Percentiles rank a stretch among this genome's conserved stretches.
Evolutionary conservation across 1,140 invertebrate species (phyloP).

Genomic region (Drosophila asahinai): DNA sequence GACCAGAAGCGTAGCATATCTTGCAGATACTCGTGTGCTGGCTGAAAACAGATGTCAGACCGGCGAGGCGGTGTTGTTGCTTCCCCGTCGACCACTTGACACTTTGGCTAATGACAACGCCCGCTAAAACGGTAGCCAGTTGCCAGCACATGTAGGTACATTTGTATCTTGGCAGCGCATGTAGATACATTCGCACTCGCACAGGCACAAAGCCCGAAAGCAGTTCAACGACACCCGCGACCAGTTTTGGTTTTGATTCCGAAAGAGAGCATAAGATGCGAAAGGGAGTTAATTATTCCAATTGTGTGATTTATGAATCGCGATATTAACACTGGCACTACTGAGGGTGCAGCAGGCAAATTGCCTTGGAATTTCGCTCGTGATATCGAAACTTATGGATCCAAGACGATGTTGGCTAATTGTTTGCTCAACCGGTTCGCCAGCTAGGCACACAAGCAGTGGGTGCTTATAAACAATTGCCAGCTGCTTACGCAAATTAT

Average conservation of each 20-base stretch:
- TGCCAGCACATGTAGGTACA: constrained; percentile 63
- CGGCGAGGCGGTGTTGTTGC: constrained; percentile 1
- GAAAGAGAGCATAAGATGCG: constrained; percentile 23
- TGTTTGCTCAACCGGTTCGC: constrained; percentile 63
- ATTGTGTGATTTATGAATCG: constrained; percentile 48
- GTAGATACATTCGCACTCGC: constrained; percentile 31
- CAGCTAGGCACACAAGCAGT: not conserved
- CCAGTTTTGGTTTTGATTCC: constrained; percentile 56
- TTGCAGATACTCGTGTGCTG: constrained; percentile 16
- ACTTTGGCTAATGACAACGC: constrained; percentile 61
- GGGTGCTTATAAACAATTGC: constrained; percentile 27
- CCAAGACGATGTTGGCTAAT: constrained; percentile 58
- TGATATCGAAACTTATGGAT: constrained; percentile 51
- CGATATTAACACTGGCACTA: constrained; percentile 36
- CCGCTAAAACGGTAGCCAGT: constrained; percentile 58
- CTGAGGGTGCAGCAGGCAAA: constrained; percentile 22
- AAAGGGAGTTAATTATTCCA: constrained; percentile 56
- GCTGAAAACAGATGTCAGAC: not conserved
- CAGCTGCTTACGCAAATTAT: constrained; percentile 47
- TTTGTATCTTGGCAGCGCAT: constrained; percentile 64
- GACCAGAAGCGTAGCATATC: constrained; percentile 16
- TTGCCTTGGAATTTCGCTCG: constrained; percentile 23
- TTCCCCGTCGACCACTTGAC: constrained; percentile 51
- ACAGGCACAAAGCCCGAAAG: constrained; percentile 17
- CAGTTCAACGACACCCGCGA: constrained; percentile 69